Percentiles rank a stretch among this genome's conserved stretches.
Evolutionary conservation across 2,888 invertebrate species (phyloP).

Genomic region (Cantharis lateralis): DNA sequence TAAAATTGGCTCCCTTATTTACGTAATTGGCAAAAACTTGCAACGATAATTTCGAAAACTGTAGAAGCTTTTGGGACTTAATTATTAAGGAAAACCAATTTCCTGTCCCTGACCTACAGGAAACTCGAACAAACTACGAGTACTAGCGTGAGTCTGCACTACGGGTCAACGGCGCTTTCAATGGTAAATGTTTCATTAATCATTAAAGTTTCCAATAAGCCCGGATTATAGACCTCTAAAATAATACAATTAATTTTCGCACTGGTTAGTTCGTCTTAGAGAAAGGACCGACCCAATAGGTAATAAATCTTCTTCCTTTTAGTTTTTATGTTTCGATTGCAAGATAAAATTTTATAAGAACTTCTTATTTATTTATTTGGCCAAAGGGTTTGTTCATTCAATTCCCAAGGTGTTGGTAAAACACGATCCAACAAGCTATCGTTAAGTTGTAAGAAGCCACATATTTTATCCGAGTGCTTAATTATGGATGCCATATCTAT

Average conservation of each 20-base stretch:
- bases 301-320: neutral
- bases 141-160: too few species aligned
- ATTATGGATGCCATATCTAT: neutral
- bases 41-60: neutral
- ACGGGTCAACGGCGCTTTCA: neutral
- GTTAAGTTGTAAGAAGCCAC: neutral
- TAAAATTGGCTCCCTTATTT: too few species aligned
- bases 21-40: too few species aligned
- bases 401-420: neutral
- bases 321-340: neutral
- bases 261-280: neutral
- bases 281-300: neutral
- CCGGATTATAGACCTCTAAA: neutral
- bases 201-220: neutral
- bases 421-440: neutral
- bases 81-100: neutral
- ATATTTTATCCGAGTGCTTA: neutral
- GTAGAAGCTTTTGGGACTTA: neutral
- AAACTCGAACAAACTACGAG: neutral
- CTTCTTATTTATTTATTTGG: neutral
- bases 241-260: neutral
- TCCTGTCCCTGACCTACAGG: neutral
- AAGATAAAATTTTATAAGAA: neutral
- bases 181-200: neutral
- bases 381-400: neutral